phyloP scores from a whole-genome alignment of 2,888 invertebrate genomes.

The Meliscaeva auricollis region DNA sequence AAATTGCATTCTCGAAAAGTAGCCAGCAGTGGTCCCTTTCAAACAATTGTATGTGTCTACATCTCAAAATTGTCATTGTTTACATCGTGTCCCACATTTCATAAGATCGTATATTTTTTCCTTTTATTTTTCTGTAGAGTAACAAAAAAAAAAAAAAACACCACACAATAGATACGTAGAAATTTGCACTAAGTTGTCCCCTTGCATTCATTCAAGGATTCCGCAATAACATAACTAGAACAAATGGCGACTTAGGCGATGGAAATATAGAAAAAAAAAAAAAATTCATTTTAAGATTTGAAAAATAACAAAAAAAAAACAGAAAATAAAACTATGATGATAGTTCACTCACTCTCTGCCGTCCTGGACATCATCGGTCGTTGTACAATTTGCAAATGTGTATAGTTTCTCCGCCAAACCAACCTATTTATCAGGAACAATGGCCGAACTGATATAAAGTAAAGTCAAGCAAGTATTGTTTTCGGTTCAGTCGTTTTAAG shows the following conservation, averaged over 20 bases:
- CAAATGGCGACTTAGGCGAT: slow-evolving; percentile 27
- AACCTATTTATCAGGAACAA: slow-evolving; percentile 43
- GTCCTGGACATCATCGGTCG: slow-evolving; percentile 30
- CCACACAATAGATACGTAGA: slow-evolving; percentile 44
- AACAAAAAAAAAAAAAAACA: slow-evolving; percentile 33
- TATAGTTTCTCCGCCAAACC: slow-evolving; percentile 28
- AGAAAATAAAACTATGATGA: slow-evolving; percentile 30
- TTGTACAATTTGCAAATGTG: slow-evolving; percentile 33
- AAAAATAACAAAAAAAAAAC: slow-evolving; percentile 1
- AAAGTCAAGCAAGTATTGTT: slow-evolving; percentile 18
- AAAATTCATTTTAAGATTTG: slow-evolving; percentile 42
- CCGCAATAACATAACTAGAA: slow-evolving; percentile 26
- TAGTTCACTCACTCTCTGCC: slow-evolving; percentile 16
- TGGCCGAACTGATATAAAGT: slow-evolving; percentile 31
- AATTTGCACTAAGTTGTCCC: slow-evolving; percentile 45
- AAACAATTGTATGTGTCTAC: slow-evolving; percentile 55
- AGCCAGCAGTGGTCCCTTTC: slow-evolving; percentile 31
- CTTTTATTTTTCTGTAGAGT: neutral
- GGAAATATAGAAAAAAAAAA: slow-evolving; percentile 1
- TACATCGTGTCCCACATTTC: slow-evolving; percentile 74
- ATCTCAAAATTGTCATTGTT: slow-evolving; percentile 69
- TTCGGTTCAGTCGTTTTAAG: slow-evolving; percentile 10
- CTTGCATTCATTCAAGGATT: slow-evolving; percentile 52
- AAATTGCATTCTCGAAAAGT: neutral
- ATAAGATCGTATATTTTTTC: slow-evolving; percentile 38